Evolutionary conservation across 2,113 vertebrate species (phyloP).

Genomic region (Willisornis vidua): DNA sequence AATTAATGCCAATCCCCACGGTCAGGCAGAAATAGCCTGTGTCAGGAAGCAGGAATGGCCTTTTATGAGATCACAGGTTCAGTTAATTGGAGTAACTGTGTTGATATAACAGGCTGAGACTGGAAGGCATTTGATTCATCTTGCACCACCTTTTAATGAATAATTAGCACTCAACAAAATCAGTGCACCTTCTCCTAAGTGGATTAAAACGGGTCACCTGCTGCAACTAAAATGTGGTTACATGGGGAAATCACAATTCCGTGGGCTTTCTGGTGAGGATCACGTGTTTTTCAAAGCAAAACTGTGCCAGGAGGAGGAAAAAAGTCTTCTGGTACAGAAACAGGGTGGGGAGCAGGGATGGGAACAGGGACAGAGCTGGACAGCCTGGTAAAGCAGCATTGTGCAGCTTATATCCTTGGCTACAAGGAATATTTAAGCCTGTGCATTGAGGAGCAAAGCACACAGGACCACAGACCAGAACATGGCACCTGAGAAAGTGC

Average conservation of each 20-base stretch:
- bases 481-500: not conserved
- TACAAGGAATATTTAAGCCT: not conserved
- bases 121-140: conserved; percentile 32
- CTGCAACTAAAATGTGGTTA: conserved; percentile 23
- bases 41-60: not conserved
- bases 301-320: not conserved
- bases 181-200: conserved; percentile 33
- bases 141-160: conserved; percentile 26
- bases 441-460: not conserved
- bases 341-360: not conserved
- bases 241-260: not conserved
- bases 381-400: not conserved
- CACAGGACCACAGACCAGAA: not conserved
- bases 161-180: conserved; percentile 43
- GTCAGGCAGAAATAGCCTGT: not conserved
- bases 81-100: conserved; percentile 46
- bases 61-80: conserved; percentile 37
- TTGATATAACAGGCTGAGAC: conserved; percentile 25
- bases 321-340: not conserved
- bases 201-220: conserved; percentile 55
- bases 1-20: not conserved
- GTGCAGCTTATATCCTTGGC: not conserved
- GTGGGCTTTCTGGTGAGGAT: not conserved
- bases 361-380: not conserved
- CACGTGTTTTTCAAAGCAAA: conserved; percentile 17